Percentiles rank a stretch among this genome's conserved stretches.
phyloP scores from a whole-genome alignment of 2,797 vertebrate genomes.

The Macropodus opercularis region DNA sequence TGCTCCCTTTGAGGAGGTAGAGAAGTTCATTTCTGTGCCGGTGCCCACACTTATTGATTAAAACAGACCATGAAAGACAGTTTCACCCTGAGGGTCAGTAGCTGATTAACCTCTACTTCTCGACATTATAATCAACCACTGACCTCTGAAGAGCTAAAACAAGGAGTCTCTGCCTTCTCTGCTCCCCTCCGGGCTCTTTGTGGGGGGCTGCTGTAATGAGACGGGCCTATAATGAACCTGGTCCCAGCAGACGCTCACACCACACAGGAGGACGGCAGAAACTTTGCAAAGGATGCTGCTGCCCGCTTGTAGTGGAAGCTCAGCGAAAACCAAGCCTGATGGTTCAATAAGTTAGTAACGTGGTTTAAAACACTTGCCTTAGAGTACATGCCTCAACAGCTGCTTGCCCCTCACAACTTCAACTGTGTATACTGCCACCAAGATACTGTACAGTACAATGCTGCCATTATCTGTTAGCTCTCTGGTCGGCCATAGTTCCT shows the following conservation, averaged over 20 bases:
- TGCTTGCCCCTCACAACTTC: no score
- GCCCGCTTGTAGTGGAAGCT: conserved; percentile 2
- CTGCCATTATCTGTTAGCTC: no score
- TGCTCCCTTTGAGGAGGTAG: conserved; percentile 27
- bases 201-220: conserved; percentile 60
- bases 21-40: conserved; percentile 51
- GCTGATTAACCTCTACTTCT: conserved; percentile 80
- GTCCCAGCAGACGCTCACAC: conserved; percentile 45
- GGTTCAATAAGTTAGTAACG: conserved; percentile 7
- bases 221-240: conserved; percentile 56
- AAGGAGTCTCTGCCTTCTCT: conserved; percentile 47
- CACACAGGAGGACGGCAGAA: conserved; percentile 29
- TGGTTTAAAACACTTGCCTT: no score
- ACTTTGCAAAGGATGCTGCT: conserved; percentile 24
- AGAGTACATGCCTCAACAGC: neutral
- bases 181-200: conserved; percentile 31
- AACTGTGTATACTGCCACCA: no score
- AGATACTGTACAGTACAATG: no score
- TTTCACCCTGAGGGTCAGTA: conserved; percentile 67
- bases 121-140: conserved; percentile 74
- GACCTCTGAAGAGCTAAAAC: conserved; percentile 74
- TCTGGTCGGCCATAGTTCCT: no score
- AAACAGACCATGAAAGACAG: conserved; percentile 72
- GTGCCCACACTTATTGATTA: conserved; percentile 75
- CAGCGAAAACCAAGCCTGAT: conserved; percentile 17